Conservation (phyloP, 2,888 invertebrate genomes). For the Drosophila diplacantha region DNA sequence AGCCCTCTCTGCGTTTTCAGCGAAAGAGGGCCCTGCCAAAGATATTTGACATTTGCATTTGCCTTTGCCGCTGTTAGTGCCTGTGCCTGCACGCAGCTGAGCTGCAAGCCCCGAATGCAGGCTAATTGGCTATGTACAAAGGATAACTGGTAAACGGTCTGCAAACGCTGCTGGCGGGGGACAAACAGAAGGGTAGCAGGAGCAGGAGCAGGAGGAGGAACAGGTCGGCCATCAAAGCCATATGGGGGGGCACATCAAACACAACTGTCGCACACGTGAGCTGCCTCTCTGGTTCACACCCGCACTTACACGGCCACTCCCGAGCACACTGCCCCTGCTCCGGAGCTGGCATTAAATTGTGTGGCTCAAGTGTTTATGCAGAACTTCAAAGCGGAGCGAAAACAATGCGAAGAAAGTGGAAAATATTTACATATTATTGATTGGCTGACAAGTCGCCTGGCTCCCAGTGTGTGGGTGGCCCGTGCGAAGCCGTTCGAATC, state of each 20-base stretch:
- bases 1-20: constrained; percentile 1
- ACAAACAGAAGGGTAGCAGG: constrained; percentile 10
- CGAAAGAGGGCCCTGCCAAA: constrained; percentile 12
- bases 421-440: constrained; percentile 69
- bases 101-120: constrained; percentile 28
- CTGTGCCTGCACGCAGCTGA: constrained; percentile 7
- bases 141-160: constrained; percentile 15
- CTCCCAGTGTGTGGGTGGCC: constrained; percentile 2
- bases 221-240: constrained; percentile 47
- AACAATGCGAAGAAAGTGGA: constrained; percentile 47
- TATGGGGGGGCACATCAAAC: constrained; percentile 54
- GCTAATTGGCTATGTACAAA: constrained; percentile 33
- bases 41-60: constrained; percentile 10
- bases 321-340: constrained; percentile 41
- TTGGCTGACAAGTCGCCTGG: constrained; percentile 54
- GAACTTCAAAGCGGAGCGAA: constrained; percentile 44
- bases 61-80: background rate
- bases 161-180: constrained; percentile 8
- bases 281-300: background rate
- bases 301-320: constrained; percentile 4
- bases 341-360: constrained; percentile 57
- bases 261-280: constrained; percentile 40
- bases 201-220: constrained; percentile 1
- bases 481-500: constrained; percentile 24
- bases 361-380: constrained; percentile 59